phyloP scores from a whole-genome alignment of 2,888 invertebrate genomes.

The Barypeithes pellucidus region DNA sequence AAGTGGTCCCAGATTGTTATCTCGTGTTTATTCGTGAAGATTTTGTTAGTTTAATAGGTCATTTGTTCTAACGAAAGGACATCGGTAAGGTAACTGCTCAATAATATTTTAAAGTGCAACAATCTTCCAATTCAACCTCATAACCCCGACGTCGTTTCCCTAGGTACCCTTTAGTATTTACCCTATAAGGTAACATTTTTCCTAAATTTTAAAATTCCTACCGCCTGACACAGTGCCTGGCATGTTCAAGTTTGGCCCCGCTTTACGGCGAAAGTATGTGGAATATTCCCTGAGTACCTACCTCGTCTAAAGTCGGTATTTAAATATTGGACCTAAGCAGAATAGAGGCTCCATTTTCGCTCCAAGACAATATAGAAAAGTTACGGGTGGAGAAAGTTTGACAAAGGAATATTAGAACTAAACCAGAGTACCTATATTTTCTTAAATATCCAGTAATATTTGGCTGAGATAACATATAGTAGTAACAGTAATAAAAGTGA shows the following conservation, averaged over 20 bases:
- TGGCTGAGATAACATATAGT: not conserved
- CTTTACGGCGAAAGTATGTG: conserved; percentile 23
- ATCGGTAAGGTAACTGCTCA: not conserved
- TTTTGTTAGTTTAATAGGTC: conserved; percentile 24
- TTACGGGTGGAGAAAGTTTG: not conserved
- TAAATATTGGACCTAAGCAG: conserved; percentile 12
- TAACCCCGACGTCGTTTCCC: not conserved
- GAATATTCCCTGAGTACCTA: conserved; percentile 38
- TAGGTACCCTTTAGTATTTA: not conserved
- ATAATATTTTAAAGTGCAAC: too few species aligned
- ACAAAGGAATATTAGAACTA: not conserved
- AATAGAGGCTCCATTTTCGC: not conserved
- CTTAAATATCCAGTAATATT: too few species aligned
- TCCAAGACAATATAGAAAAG: not conserved
- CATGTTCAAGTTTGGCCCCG: conserved; percentile 31
- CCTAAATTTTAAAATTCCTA: conserved; percentile 39
- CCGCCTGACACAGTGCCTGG: conserved; percentile 18
- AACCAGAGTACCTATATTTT: not conserved
- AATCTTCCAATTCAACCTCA: too few species aligned
- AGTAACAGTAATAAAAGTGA: not conserved
- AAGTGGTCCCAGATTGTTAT: conserved; percentile 45
- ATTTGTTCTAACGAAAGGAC: not conserved
- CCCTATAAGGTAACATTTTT: conserved; percentile 33
- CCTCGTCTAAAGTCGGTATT: conserved; percentile 31
- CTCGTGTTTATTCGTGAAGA: conserved; percentile 36